phyloP scores from a whole-genome alignment of 2,888 invertebrate genomes.

The Antitype chi region DNA sequence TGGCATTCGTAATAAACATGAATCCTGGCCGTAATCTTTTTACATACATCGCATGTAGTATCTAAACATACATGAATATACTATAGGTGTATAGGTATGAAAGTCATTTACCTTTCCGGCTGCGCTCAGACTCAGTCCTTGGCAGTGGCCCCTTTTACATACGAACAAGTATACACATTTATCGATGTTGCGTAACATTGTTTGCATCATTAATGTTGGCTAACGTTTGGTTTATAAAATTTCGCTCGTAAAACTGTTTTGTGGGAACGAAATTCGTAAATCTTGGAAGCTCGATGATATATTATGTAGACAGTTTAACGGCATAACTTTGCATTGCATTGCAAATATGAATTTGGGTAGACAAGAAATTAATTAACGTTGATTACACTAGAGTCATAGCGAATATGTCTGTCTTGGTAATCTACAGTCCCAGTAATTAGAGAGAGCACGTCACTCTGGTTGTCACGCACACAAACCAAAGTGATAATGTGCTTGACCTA shows the following conservation, averaged over 20 bases:
- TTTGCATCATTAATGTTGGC: slow-evolving; percentile 80
- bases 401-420: slow-evolving; percentile 32
- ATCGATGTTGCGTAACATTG: slow-evolving; percentile 82
- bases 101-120: slow-evolving; percentile 85
- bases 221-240: slow-evolving; percentile 67
- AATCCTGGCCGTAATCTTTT: slow-evolving; percentile 54
- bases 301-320: not conserved
- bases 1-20: slow-evolving; percentile 51
- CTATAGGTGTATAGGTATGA: slow-evolving; percentile 71
- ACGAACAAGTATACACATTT: slow-evolving; percentile 81
- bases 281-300: slow-evolving; percentile 27
- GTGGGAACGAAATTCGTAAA: slow-evolving; percentile 47
- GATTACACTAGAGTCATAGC: slow-evolving; percentile 26
- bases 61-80: slow-evolving; percentile 56
- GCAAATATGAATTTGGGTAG: slow-evolving; percentile 20
- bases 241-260: slow-evolving; percentile 58
- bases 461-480: slow-evolving; percentile 68
- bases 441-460: slow-evolving; percentile 52
- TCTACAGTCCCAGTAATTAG: slow-evolving; percentile 55
- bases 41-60: slow-evolving; percentile 62
- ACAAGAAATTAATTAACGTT: slow-evolving; percentile 29
- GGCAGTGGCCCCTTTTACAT: slow-evolving; percentile 87
- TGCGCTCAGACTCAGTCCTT: slow-evolving; percentile 83
- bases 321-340: slow-evolving; percentile 15
- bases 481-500: slow-evolving; percentile 89